phyloP scores from a whole-genome alignment of 1,140 invertebrate species.

The Macrobrachium nipponense region DNA sequence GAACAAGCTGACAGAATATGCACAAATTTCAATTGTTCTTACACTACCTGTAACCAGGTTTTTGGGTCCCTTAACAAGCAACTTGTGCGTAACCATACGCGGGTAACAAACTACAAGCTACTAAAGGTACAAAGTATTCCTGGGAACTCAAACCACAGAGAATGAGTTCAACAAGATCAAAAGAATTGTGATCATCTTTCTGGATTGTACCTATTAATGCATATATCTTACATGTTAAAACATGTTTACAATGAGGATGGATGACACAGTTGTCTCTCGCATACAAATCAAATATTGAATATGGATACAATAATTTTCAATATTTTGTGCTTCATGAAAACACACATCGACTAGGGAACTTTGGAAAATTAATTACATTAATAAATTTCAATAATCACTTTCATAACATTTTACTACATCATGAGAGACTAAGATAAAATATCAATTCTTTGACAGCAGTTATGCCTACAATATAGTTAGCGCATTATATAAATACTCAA shows the following conservation, averaged over 20 bases:
- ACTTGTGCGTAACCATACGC: conserved; percentile 45
- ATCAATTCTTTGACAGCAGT: conserved; percentile 32
- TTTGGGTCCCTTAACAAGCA: conserved; percentile 37
- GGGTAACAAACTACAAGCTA: conserved; percentile 51
- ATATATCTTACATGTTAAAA: conserved; percentile 44
- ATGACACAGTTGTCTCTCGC: conserved; percentile 39
- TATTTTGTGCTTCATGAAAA: conserved; percentile 51
- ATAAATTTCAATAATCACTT: conserved; percentile 15
- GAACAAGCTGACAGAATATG: neutral
- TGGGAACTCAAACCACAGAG: conserved; percentile 22
- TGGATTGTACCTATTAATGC: conserved; percentile 17
- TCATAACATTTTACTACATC: conserved; percentile 5
- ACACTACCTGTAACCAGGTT: conserved; percentile 9
- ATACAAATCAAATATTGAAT: conserved; percentile 24
- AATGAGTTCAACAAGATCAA: conserved; percentile 22
- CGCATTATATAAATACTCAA: conserved; percentile 23
- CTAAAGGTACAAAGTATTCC: conserved; percentile 54
- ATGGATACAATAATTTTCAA: conserved; percentile 26
- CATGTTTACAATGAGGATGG: conserved; percentile 45
- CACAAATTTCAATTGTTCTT: conserved; percentile 14
- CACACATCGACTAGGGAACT: conserved; percentile 46
- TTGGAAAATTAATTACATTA: conserved; percentile 38
- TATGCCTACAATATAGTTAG: conserved; percentile 47
- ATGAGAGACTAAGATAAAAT: conserved; percentile 46
- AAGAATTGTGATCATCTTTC: conserved; percentile 19